phyloP scores from a whole-genome alignment of 2,888 invertebrate genomes.

The Lomographa bimaculata region DNA sequence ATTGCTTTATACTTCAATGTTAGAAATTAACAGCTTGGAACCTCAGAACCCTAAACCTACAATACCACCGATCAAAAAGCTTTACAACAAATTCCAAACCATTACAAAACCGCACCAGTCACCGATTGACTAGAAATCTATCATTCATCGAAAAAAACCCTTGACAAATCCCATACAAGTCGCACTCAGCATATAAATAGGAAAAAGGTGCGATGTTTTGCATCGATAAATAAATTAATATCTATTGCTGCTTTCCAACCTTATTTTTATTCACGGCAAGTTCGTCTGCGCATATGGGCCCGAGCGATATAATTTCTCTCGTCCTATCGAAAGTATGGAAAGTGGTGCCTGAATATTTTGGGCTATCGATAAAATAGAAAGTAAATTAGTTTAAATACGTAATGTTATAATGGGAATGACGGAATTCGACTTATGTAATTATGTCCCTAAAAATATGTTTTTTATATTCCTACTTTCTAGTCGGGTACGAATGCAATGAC shows the following conservation, averaged over 20 bases:
- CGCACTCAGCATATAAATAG: conserved; percentile 42
- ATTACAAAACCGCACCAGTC: not conserved
- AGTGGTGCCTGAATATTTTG: conserved; percentile 76
- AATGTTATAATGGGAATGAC: conserved; percentile 30
- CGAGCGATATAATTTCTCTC: conserved; percentile 76
- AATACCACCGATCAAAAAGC: too few species aligned
- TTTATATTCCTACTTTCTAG: too few species aligned
- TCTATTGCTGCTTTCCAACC: conserved; percentile 70
- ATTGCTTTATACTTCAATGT: too few species aligned
- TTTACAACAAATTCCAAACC: not conserved
- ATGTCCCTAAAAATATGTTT: too few species aligned
- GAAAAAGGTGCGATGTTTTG: conserved; percentile 37
- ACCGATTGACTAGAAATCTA: conserved; percentile 4
- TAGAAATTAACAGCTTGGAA: too few species aligned
- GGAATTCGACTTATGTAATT: not conserved
- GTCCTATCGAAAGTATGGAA: conserved; percentile 79
- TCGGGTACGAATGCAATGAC: too few species aligned
- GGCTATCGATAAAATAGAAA: conserved; percentile 73
- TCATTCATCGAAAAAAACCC: conserved; percentile 22
- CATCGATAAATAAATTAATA: conserved; percentile 71
- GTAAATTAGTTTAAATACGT: conserved; percentile 54
- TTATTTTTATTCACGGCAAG: conserved; percentile 67
- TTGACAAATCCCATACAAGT: conserved; percentile 42
- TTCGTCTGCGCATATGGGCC: conserved; percentile 55
- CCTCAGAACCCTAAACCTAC: too few species aligned